phyloP scores from a whole-genome alignment of 2,888 invertebrate species.

The Anagyrus pseudococci region DNA sequence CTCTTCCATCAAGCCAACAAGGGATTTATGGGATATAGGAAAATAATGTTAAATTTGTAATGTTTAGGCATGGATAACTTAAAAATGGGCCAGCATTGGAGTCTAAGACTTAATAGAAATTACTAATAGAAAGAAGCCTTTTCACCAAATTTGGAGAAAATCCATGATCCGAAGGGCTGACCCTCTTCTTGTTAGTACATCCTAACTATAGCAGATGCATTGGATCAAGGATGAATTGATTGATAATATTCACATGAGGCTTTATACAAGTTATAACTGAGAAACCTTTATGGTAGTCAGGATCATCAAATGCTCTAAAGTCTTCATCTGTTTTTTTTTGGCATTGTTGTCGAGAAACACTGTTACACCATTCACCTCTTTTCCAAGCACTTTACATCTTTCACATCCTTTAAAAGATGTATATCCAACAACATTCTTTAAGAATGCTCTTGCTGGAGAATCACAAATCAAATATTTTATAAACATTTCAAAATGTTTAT shows the following conservation, averaged over 20 bases:
- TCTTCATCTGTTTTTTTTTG: background rate
- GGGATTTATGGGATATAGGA: too few relatives aligned
- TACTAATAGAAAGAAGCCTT: too few relatives aligned
- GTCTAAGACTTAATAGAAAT: too few relatives aligned
- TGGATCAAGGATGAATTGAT: constrained; percentile 15
- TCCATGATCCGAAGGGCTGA: too few relatives aligned
- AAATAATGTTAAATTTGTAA: too few relatives aligned
- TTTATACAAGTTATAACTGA: background rate
- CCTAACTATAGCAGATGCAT: too few relatives aligned
- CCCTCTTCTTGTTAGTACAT: too few relatives aligned
- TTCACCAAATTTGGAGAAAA: too few relatives aligned
- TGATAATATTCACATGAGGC: background rate
- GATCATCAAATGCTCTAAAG: background rate
- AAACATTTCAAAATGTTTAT: background rate
- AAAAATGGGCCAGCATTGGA: too few relatives aligned
- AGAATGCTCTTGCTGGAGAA: constrained; percentile 1
- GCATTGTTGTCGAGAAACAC: background rate
- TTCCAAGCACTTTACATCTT: background rate
- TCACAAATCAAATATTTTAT: background rate
- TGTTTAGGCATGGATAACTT: too few relatives aligned
- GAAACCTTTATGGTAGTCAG: background rate
- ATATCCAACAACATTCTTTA: background rate
- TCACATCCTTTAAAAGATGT: background rate
- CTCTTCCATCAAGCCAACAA: too few relatives aligned
- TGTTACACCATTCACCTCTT: background rate